Percentiles rank a stretch among this genome's conserved stretches.
Conservation (phyloP, 1,140 invertebrate genomes). For the Uloborus diversus region DNA sequence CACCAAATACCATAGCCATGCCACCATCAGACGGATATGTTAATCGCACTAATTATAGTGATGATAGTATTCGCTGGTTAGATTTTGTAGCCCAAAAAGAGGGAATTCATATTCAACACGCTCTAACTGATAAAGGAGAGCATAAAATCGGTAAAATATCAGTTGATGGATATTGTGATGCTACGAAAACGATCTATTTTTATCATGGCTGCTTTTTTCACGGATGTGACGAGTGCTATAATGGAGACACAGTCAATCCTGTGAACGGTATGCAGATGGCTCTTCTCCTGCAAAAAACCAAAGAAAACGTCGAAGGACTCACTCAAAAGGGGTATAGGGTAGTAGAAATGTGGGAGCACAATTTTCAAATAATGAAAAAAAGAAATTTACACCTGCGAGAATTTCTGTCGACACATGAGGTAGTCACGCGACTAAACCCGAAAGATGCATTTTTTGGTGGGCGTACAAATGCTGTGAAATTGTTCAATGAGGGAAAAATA, state of each 20-base stretch:
- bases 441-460: slow-evolving; percentile 4
- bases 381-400: background rate
- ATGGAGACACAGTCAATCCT: background rate
- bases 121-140: background rate
- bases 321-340: background rate
- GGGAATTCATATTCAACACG: slow-evolving; percentile 1
- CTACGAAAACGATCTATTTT: background rate
- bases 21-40: background rate
- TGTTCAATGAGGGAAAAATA: background rate
- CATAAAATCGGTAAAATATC: background rate
- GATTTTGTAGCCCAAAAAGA: background rate
- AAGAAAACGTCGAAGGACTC: background rate
- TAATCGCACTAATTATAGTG: background rate
- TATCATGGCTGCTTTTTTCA: slow-evolving; percentile 10
- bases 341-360: background rate
- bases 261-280: background rate
- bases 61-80: background rate
- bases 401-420: background rate
- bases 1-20: slow-evolving; percentile 4
- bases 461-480: background rate
- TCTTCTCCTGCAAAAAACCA: background rate
- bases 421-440: background rate
- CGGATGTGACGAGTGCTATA: background rate
- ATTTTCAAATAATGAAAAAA: background rate
- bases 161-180: background rate